Conservation (phyloP, 2,888 invertebrate genomes). For the Lamproptera curius region DNA sequence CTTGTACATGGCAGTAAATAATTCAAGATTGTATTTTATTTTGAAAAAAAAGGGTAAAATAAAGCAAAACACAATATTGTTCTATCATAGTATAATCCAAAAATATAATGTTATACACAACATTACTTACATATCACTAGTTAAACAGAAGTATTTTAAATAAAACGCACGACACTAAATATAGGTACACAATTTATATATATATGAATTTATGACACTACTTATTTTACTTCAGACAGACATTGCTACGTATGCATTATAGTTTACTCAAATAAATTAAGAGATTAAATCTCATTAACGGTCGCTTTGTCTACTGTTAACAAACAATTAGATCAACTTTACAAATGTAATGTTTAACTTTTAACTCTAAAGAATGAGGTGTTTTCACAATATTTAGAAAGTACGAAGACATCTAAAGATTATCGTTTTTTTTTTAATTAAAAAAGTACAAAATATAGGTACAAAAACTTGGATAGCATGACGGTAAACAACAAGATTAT, state of each 20-base stretch:
- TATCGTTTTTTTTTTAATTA: too few relatives aligned
- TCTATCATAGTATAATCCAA: slow-evolving; percentile 73
- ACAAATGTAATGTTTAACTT: too few relatives aligned
- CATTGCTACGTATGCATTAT: neutral
- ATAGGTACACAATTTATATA: neutral
- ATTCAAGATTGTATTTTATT: too few relatives aligned
- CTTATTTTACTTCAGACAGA: slow-evolving; percentile 1
- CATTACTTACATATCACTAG: slow-evolving; percentile 52
- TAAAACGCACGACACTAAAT: slow-evolving; percentile 11
- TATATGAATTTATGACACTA: slow-evolving; percentile 1
- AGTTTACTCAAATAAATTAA: neutral
- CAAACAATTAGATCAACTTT: neutral
- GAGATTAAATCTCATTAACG: neutral
- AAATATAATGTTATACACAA: slow-evolving; percentile 72
- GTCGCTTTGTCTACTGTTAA: neutral
- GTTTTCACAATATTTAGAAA: too few relatives aligned
- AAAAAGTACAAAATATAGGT: too few relatives aligned
- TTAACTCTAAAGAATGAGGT: too few relatives aligned
- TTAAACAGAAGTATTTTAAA: slow-evolving; percentile 25
- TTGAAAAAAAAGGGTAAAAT: too few relatives aligned
- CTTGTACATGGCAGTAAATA: too few relatives aligned
- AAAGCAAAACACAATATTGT: slow-evolving; percentile 29
- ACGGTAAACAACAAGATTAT: too few relatives aligned
- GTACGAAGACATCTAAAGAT: too few relatives aligned
- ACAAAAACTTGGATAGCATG: too few relatives aligned